These are phyloP conservation scores for Australoheros scitulus DNA, from an alignment of 2,113 vertebrate genomes.

Conservation along the genomic window DNA sequence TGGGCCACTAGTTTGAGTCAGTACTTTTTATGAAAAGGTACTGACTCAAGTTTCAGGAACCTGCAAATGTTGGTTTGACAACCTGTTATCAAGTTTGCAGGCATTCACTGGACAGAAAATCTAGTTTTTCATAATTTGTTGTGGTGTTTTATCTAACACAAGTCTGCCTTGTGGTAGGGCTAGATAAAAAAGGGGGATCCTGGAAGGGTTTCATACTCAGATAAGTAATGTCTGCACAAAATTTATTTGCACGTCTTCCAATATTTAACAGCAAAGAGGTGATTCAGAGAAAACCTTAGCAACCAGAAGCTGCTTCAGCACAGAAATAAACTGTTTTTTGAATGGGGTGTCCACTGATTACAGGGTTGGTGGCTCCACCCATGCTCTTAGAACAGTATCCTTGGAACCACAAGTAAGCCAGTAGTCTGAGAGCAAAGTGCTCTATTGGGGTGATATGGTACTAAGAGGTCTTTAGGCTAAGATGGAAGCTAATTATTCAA, in stretches of 20 bases:
- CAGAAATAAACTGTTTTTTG: neutral
- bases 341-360: neutral
- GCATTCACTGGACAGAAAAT: neutral
- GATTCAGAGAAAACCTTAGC: no score
- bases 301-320: neutral
- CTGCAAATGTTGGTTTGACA: constrained; percentile 2
- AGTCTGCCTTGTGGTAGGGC: neutral
- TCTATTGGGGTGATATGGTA: no score
- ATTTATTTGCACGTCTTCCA: neutral
- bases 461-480: no score
- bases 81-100: neutral
- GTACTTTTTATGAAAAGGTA: neutral
- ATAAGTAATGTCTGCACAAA: neutral
- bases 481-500: no score
- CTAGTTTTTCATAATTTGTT: neutral
- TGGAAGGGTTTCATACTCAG: neutral
- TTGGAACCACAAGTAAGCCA: no score
- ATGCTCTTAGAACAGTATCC: no score
- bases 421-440: no score
- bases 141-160: neutral
- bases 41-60: neutral
- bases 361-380: neutral
- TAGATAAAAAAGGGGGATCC: neutral
- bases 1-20: neutral
- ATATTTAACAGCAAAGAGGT: no score